Percentiles rank a stretch among this genome's conserved stretches.
phyloP scores from a whole-genome alignment of 2,797 vertebrate genomes.

The Mormyrus hasselquistii region DNA sequence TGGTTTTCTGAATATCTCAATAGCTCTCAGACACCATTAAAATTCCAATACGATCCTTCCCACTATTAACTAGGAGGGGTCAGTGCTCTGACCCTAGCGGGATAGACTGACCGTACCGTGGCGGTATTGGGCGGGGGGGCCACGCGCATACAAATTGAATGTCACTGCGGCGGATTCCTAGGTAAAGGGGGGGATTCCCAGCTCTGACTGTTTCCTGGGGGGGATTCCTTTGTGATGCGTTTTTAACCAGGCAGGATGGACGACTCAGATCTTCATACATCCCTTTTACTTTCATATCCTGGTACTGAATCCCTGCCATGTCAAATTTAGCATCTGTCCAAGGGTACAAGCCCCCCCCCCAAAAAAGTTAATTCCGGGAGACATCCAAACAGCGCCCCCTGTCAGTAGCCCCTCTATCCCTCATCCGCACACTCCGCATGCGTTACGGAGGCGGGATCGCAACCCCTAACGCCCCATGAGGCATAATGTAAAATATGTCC shows the following conservation, averaged over 20 bases:
- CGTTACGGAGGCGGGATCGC: background rate
- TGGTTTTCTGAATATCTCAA: slow-evolving; percentile 49
- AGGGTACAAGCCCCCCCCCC: background rate
- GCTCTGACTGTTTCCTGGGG: background rate
- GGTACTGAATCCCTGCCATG: background rate
- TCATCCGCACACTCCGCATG: background rate
- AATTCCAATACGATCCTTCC: slow-evolving; percentile 49
- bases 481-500: background rate
- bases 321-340: background rate
- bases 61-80: slow-evolving; percentile 45
- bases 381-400: background rate
- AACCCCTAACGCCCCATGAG: background rate
- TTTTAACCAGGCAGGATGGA: background rate
- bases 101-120: background rate
- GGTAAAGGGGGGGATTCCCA: background rate
- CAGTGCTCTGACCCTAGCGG: background rate
- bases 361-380: background rate
- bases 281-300: background rate
- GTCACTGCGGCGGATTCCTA: background rate
- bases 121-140: no score
- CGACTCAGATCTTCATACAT: background rate
- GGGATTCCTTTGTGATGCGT: background rate
- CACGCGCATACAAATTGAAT: background rate
- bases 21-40: slow-evolving; percentile 47
- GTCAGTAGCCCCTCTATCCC: background rate